Conservation (phyloP, 2,113 vertebrate species). For the Oryzias javanicus region DNA sequence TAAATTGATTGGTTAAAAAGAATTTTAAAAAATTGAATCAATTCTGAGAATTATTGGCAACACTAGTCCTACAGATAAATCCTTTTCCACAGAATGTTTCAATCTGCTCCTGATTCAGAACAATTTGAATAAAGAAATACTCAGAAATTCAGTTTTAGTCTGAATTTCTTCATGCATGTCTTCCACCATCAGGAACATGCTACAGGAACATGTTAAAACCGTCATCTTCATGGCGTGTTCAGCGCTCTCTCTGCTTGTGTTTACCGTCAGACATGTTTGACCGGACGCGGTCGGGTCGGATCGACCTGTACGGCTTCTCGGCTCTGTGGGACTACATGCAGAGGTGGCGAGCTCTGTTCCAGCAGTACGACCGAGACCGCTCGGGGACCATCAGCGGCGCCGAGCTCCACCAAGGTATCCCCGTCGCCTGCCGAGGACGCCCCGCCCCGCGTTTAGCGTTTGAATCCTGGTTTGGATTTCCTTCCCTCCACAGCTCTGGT, state of each 20-base stretch:
- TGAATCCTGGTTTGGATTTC: background rate
- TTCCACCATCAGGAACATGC: no score
- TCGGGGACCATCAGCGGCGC: constrained; percentile 85
- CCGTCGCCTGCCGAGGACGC: background rate
- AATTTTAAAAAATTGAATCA: no score
- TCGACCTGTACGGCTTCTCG: constrained; percentile 89
- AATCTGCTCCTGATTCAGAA: no score
- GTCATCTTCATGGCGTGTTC: no score
- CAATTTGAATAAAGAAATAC: no score
- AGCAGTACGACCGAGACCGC: constrained; percentile 89
- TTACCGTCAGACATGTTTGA: constrained; percentile 90
- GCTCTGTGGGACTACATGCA: constrained; percentile 89
- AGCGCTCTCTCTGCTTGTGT: constrained; percentile 5
- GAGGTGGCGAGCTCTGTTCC: constrained; percentile 89
- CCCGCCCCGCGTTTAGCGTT: background rate
- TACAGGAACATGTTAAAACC: no score
- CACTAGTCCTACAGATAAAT: no score
- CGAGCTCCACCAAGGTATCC: constrained; percentile 91
- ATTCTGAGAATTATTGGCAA: no score
- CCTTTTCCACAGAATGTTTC: no score
- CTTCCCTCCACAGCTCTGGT: constrained; percentile 79
- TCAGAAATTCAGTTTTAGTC: no score
- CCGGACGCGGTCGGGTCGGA: constrained; percentile 83
- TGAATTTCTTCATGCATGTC: no score
- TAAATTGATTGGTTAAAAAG: no score